Base-by-base conservation (phyloP, 2,888 invertebrate genomes). In the Tetrapedia diversipes region DNA sequence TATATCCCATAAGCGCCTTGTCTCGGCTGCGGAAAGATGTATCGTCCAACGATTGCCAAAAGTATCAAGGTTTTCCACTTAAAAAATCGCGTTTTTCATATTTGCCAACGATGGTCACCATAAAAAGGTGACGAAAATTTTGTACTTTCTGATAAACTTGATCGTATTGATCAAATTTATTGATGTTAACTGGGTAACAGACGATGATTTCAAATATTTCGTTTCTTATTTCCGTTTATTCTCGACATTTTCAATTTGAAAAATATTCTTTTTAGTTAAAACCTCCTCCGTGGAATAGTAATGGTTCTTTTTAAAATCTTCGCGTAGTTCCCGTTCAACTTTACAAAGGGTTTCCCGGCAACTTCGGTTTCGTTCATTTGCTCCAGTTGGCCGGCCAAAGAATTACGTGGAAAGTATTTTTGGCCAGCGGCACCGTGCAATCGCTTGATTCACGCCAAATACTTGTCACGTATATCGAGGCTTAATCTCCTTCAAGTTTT, bases 1-100 rank as follows among this genome's bases (percentile, higher is more conserved):
- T n/a, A n/a, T 74, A 79, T 79, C 77, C 80, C 72, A 67, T 81
- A 81, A 81, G 79, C 76, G 64, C 65, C 80, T 73, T 73, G 79
- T 79, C 77, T 77, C 68, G 60, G 37, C 54, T 60, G 39, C 22
- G 34, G 49, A 65, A 68, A 77, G 77, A 81, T 74, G 74, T 74
- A 80, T 79, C 67, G 60, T 61, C 34, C 39, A 60, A 60, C 69
- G 73, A 79, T 71, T 74, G 73, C 70, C 67, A 56, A 80, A 80
- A 74, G 73, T 68, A 43, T 76, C 57, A 22, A 61, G 61, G 16
- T 56, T 68, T 63, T 70, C 47, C 51, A 51, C 34, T 64, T 59
- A 65, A 75, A 61, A 69, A 32, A 39, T n/a, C 24, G 27, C 59
- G 27, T 54, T 73, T 53, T 41, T 29, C 24, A 16, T n/a, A 22